A percentile compares a stretch with the other conserved stretches of the same genome.
Conservation (phyloP, 2,113 vertebrate species). For the Leptobrachium leishanense region DNA sequence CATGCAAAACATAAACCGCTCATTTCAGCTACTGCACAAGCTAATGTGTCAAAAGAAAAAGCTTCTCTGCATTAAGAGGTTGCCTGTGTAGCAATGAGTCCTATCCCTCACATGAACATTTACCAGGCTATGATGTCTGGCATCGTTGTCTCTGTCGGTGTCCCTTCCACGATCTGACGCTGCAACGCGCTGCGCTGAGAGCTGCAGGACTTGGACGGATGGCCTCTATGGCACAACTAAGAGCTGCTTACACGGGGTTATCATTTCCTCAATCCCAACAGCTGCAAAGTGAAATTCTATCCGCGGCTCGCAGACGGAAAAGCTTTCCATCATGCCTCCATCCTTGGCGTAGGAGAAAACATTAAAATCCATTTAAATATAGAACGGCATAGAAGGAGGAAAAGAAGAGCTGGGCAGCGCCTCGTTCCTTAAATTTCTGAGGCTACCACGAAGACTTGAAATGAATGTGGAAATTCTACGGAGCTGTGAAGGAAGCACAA, state of each 20-base stretch:
- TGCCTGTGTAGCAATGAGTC: not conserved
- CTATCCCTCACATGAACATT: not conserved
- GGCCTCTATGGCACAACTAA: not conserved
- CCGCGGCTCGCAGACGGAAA: not conserved
- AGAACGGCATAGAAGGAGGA: not conserved
- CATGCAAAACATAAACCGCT: no score
- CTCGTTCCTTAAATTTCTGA: not conserved
- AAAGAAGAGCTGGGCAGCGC: not conserved
- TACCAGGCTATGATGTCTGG: constrained; percentile 43
- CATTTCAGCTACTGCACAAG: no score
- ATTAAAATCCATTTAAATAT: constrained; percentile 35
- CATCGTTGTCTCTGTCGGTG: constrained; percentile 2
- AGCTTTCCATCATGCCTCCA: not conserved
- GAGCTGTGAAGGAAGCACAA: no score
- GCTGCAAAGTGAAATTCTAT: constrained; percentile 39
- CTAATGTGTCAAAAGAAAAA: no score
- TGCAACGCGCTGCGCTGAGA: constrained; percentile 13
- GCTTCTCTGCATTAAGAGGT: not conserved
- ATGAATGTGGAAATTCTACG: no score
- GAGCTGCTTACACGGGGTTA: not conserved
- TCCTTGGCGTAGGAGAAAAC: constrained; percentile 19
- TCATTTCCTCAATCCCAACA: constrained; percentile 30
- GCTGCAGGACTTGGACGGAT: not conserved
- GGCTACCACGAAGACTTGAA: not conserved
- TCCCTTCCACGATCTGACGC: constrained; percentile 2